Conservation (phyloP, 2,888 invertebrate species). For the Eupithecia subumbrata region DNA sequence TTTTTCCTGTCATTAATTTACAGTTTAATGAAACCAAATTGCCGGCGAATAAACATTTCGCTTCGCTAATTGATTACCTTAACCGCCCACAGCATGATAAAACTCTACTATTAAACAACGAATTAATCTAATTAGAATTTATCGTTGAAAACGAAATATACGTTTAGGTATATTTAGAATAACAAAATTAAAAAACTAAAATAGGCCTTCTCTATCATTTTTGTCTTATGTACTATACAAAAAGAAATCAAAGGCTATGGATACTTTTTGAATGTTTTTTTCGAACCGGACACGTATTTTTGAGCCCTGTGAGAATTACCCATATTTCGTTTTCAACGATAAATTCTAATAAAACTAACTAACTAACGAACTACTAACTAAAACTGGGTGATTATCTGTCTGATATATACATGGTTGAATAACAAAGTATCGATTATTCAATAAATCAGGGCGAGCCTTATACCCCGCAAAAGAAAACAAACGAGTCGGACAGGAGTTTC, state of each 20-base stretch:
- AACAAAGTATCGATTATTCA: background rate
- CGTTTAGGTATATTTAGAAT: too few relatives aligned
- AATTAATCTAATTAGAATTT: background rate
- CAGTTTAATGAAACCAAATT: conserved; percentile 14
- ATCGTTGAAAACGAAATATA: background rate
- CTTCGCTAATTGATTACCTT: conserved; percentile 14
- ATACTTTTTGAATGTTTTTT: too few relatives aligned
- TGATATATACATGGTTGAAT: background rate
- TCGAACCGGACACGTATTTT: too few relatives aligned
- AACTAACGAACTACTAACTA: too few relatives aligned
- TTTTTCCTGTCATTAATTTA: conserved; percentile 17
- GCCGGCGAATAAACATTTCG: conserved; percentile 2
- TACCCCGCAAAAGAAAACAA: background rate
- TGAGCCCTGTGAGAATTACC: too few relatives aligned
- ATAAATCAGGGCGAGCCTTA: background rate
- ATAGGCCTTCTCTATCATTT: too few relatives aligned
- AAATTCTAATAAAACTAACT: too few relatives aligned
- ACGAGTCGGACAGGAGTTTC: background rate
- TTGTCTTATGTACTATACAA: too few relatives aligned
- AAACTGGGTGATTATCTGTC: background rate
- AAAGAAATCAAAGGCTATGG: too few relatives aligned
- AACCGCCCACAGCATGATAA: conserved; percentile 4
- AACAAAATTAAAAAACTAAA: too few relatives aligned
- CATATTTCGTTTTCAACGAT: too few relatives aligned
- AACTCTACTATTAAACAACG: background rate